These are phyloP conservation scores for Pseudopleuronectes americanus DNA, from an alignment of 2,797 vertebrate species.

Conservation along the genomic window DNA sequence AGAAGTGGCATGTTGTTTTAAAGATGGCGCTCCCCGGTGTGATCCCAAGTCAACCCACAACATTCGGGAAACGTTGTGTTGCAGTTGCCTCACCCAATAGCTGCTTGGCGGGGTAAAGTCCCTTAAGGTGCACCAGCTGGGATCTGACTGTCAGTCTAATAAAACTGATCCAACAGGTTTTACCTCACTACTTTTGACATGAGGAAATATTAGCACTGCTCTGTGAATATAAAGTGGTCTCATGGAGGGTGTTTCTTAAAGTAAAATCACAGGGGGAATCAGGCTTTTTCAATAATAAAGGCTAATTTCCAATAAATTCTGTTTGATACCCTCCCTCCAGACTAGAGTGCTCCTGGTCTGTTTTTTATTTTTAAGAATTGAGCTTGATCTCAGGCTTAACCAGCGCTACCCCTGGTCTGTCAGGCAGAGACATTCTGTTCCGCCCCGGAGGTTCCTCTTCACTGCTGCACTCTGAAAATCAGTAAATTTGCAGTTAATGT, in stretches of 20 bases:
- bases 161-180: not conserved
- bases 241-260: not conserved
- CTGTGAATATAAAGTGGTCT: not conserved
- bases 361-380: not conserved
- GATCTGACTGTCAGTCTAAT: not conserved
- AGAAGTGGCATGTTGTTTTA: slow-evolving; percentile 50
- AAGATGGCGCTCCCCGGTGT: slow-evolving; percentile 26
- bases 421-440: not conserved
- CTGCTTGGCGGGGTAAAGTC: not conserved
- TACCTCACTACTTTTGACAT: not conserved
- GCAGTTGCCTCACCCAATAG: too few relatives aligned
- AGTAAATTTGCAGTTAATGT: not conserved
- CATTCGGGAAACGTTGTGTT: not conserved
- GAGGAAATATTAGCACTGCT: not conserved
- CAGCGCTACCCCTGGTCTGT: not conserved
- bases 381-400: not conserved
- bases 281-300: too few relatives aligned
- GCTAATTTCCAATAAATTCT: too few relatives aligned
- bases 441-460: not conserved
- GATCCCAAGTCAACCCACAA: not conserved
- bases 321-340: too few relatives aligned
- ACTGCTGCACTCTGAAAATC: not conserved
- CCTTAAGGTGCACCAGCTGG: not conserved
- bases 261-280: too few relatives aligned
- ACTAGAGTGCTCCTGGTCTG: too few relatives aligned